These are phyloP conservation scores for Crypturellus undulatus DNA, from an alignment of 2,113 vertebrate species.

Conservation along the genomic window DNA sequence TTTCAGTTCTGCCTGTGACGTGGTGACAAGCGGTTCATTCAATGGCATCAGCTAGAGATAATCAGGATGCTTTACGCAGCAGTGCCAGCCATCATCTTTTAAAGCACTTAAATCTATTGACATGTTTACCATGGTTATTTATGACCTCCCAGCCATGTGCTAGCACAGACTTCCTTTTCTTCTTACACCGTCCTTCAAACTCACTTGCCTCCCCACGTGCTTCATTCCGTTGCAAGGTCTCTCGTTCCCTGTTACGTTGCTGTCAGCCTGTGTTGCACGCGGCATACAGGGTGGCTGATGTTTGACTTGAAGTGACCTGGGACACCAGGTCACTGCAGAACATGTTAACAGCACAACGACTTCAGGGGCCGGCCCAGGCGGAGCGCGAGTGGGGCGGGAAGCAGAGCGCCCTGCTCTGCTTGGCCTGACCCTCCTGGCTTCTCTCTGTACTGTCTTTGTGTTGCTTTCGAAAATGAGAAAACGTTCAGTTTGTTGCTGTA, in stretches of 20 bases:
- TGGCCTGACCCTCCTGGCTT: slow-evolving; percentile 47
- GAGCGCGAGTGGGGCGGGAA: slow-evolving; percentile 28
- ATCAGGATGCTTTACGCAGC: slow-evolving; percentile 3
- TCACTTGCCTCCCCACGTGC: neutral
- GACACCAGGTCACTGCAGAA: neutral
- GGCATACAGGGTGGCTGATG: neutral
- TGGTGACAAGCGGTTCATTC: neutral
- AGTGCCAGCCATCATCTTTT: neutral
- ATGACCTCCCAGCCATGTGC: slow-evolving; percentile 8
- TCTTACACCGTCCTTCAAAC: neutral
- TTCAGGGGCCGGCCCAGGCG: neutral
- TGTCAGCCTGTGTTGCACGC: neutral
- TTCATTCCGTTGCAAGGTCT: neutral
- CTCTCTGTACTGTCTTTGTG: slow-evolving; percentile 29
- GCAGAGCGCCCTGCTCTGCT: slow-evolving; percentile 34
- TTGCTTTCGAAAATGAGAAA: slow-evolving; percentile 58
- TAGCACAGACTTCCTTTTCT: neutral
- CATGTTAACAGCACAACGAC: neutral
- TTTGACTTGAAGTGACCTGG: neutral
- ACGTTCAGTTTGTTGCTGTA: slow-evolving; percentile 77
- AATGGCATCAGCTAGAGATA: neutral
- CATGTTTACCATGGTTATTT: slow-evolving; percentile 39
- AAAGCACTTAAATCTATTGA: slow-evolving; percentile 46
- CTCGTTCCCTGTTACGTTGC: neutral
- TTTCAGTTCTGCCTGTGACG: neutral